Evolutionary conservation across 2,113 vertebrate genomes (phyloP).

Genomic region (Phaethornis superciliosus): DNA sequence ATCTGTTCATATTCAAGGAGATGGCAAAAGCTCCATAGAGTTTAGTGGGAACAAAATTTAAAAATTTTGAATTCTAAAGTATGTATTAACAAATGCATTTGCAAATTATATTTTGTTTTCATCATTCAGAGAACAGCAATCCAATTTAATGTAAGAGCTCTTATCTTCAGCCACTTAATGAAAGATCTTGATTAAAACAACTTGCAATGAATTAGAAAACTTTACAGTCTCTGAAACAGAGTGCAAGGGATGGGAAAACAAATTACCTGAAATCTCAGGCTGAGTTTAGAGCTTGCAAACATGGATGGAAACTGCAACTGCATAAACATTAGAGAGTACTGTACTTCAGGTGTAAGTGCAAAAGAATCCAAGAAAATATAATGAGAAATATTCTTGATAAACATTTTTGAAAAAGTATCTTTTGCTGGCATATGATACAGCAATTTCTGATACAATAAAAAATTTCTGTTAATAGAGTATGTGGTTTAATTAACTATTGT

Average conservation of each 20-base stretch:
- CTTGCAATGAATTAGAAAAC: background rate
- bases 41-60: background rate
- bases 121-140: conserved; percentile 5
- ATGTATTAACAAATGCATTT: conserved; percentile 1
- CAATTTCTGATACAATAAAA: background rate
- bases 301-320: background rate
- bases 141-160: conserved; percentile 39
- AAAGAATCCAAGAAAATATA: background rate
- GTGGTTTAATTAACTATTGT: background rate
- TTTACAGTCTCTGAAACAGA: background rate
- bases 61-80: background rate
- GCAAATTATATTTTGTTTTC: conserved; percentile 36
- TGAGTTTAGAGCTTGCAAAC: background rate
- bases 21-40: background rate
- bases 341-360: background rate
- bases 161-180: conserved; percentile 2
- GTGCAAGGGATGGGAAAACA: background rate
- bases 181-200: conserved; percentile 19
- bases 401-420: background rate
- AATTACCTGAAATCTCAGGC: background rate
- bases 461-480: background rate
- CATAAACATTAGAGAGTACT: background rate
- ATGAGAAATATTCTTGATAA: background rate
- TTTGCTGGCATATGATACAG: background rate
- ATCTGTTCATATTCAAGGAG: background rate